Percentiles rank a stretch among this genome's conserved stretches.
Evolutionary conservation across 2,797 vertebrate species (phyloP).

Genomic region (Danio kyathit): DNA sequence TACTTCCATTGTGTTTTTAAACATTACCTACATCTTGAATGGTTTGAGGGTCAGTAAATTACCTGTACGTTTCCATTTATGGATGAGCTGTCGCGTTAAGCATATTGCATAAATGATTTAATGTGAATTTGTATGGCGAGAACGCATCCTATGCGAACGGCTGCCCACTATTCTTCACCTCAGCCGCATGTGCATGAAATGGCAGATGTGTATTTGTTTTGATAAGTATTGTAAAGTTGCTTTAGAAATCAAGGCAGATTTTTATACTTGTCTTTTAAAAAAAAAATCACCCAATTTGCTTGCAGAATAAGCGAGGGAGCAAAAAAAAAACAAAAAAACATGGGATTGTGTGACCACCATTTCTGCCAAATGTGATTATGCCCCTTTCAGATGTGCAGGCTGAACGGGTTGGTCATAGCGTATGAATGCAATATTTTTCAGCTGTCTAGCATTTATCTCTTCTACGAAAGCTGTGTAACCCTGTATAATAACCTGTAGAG

Average conservation of each 20-base stretch:
- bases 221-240: constrained; percentile 39
- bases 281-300: constrained; percentile 32
- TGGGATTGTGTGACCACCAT: constrained; percentile 26
- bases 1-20: too few species aligned
- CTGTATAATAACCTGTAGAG: constrained; percentile 44
- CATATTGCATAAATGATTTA: too few species aligned
- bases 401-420: constrained; percentile 39
- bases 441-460: constrained; percentile 66
- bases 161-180: constrained; percentile 22
- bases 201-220: constrained; percentile 48
- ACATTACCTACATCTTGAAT: too few species aligned
- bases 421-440: constrained; percentile 65
- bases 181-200: constrained; percentile 54
- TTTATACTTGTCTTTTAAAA: constrained; percentile 41
- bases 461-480: constrained; percentile 42
- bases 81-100: too few species aligned
- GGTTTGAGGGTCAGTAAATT: too few species aligned
- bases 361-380: constrained; percentile 33
- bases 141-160: background rate
- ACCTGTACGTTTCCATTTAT: too few species aligned
- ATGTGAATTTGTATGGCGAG: background rate
- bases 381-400: constrained; percentile 11
- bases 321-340: constrained; percentile 4
- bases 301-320: constrained; percentile 22
- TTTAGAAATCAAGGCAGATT: constrained; percentile 39